A percentile compares a stretch with the other conserved stretches of the same genome.
phyloP scores from a whole-genome alignment of 1,140 invertebrate species.

The Drosophila seguyi region DNA sequence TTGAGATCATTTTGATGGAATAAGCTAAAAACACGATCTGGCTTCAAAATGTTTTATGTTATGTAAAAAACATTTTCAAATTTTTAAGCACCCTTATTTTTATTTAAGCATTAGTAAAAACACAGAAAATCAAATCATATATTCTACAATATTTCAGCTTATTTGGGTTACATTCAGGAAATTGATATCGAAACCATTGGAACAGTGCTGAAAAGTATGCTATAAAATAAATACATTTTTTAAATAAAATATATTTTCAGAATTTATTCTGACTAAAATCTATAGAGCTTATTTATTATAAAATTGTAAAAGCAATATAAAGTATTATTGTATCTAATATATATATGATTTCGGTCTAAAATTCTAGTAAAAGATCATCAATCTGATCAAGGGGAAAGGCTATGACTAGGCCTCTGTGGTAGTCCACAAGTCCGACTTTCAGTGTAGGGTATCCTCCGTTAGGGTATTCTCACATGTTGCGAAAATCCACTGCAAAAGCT shows the following conservation, averaged over 20 bases:
- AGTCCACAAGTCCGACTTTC: not conserved
- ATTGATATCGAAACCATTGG: not conserved
- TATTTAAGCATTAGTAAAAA: too few relatives aligned
- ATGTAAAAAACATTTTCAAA: not conserved
- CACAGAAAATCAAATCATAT: too few relatives aligned
- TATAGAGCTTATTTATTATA: too few relatives aligned
- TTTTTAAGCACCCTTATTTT: too few relatives aligned
- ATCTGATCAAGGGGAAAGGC: not conserved
- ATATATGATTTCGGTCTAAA: not conserved
- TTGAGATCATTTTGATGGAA: not conserved
- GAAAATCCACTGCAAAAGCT: constrained; percentile 16
- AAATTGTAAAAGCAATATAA: too few relatives aligned
- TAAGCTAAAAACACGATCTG: not conserved
- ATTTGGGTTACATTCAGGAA: too few relatives aligned
- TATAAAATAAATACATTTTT: not conserved
- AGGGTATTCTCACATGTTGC: constrained; percentile 6
- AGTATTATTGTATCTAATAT: too few relatives aligned
- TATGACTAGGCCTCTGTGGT: too few relatives aligned
- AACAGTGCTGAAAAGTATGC: not conserved
- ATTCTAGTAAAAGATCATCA: not conserved
- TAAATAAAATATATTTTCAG: not conserved
- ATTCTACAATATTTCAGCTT: too few relatives aligned
- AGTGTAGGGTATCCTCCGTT: constrained; percentile 18
- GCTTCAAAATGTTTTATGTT: not conserved
- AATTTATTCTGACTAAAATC: not conserved